These are phyloP conservation scores for Martes flavigula DNA, from an alignment of 2,797 vertebrate genomes.

Conservation along the genomic window DNA sequence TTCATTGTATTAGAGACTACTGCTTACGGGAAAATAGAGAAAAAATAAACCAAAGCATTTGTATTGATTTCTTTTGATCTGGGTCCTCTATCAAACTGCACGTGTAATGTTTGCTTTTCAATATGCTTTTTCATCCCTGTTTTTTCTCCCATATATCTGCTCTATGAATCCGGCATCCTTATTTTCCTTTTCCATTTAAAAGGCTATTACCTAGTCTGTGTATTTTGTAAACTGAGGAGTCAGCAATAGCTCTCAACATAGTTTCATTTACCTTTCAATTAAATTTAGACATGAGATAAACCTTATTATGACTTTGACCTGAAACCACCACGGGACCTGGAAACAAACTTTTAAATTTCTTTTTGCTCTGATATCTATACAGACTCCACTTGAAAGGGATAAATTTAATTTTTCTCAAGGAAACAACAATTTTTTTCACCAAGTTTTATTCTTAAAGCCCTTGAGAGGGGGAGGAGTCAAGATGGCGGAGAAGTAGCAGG, in stretches of 20 bases:
- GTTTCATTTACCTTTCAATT: constrained; percentile 71
- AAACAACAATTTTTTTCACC: constrained; percentile 7
- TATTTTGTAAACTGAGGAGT: constrained; percentile 64
- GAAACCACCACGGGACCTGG: constrained; percentile 49
- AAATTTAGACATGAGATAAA: constrained; percentile 70
- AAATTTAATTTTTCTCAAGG: constrained; percentile 60
- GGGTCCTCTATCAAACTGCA: constrained; percentile 58
- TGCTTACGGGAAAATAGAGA: constrained; percentile 50
- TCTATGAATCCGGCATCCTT: background rate
- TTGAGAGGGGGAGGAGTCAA: no score
- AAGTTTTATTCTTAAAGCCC: constrained; percentile 59
- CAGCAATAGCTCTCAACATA: constrained; percentile 46
- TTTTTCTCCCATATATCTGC: constrained; percentile 40
- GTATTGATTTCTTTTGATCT: constrained; percentile 69
- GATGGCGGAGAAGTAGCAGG: no score
- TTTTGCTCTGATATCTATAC: constrained; percentile 60
- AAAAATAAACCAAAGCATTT: constrained; percentile 60
- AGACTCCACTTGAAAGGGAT: constrained; percentile 53
- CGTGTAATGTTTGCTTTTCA: constrained; percentile 42
- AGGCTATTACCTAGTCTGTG: constrained; percentile 20
- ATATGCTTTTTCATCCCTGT: background rate
- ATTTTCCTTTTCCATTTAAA: constrained; percentile 33
- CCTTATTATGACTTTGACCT: constrained; percentile 68
- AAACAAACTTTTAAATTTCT: constrained; percentile 72
- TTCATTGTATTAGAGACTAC: constrained; percentile 29